Conservation (phyloP, 2,888 invertebrate species). For the Andrena bicolor region DNA sequence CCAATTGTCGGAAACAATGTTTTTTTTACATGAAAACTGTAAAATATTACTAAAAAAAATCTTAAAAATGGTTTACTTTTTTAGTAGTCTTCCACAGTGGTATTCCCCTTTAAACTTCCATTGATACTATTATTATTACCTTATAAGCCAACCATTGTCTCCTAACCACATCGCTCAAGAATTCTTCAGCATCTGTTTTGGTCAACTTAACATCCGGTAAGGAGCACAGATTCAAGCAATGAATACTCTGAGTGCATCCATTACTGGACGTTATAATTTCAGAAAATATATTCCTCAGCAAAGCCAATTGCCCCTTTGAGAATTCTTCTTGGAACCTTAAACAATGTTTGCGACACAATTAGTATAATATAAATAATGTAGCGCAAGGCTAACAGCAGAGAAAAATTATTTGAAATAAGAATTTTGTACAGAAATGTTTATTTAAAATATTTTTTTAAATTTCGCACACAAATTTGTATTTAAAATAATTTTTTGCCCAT, state of each 20-base stretch:
- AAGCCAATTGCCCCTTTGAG: conserved; percentile 69
- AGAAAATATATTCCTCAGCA: conserved; percentile 75
- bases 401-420: too few relatives aligned
- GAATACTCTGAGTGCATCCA: conserved; percentile 71
- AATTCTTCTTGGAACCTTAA: conserved; percentile 75
- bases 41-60: too few relatives aligned
- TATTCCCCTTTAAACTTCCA: not conserved
- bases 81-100: not conserved
- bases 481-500: too few relatives aligned
- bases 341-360: conserved; percentile 8
- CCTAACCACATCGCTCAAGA: conserved; percentile 69
- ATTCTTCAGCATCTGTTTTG: conserved; percentile 72
- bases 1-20: too few relatives aligned
- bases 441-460: too few relatives aligned
- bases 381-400: not conserved
- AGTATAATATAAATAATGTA: not conserved
- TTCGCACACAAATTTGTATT: too few relatives aligned
- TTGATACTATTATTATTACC: conserved; percentile 62
- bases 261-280: conserved; percentile 75
- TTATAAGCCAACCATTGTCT: conserved; percentile 75
- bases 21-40: too few relatives aligned
- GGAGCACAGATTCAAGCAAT: conserved; percentile 76
- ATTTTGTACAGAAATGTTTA: too few relatives aligned
- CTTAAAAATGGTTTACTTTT: not conserved
- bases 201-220: conserved; percentile 67